Evolutionary conservation across 2,797 vertebrate genomes (phyloP).

Genomic region (Lepidocolaptes lacrymiger): DNA sequence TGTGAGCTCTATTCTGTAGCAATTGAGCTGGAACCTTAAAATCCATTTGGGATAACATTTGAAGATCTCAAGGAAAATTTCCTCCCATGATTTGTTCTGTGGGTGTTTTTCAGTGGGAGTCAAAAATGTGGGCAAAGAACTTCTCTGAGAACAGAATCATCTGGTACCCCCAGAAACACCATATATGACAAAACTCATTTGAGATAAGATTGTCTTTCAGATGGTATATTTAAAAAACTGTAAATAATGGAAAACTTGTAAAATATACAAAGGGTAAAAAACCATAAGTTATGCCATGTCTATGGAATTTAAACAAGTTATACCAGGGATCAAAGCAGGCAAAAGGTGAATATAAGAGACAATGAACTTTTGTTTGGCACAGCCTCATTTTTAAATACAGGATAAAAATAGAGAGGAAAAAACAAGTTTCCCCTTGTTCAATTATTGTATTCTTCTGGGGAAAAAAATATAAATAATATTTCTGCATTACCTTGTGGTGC

Average conservation of each 20-base stretch:
- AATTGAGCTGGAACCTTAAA: neutral
- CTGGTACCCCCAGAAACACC: neutral
- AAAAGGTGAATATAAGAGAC: neutral
- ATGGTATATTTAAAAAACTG: neutral
- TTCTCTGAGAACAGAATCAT: neutral
- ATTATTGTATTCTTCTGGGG: neutral
- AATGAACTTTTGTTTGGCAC: neutral
- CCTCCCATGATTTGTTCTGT: neutral
- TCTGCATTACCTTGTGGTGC: neutral
- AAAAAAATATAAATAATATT: neutral
- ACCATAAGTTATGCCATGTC: fast-evolving
- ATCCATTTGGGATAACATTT: neutral
- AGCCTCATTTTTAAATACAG: neutral
- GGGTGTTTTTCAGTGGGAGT: neutral
- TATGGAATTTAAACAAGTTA: neutral
- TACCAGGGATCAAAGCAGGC: neutral
- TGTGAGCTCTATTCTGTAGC: neutral
- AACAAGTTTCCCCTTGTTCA: neutral
- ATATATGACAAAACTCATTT: neutral
- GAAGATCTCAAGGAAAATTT: neutral
- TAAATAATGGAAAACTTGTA: neutral
- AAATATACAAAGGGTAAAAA: neutral
- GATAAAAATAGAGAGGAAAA: neutral
- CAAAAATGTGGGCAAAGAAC: neutral
- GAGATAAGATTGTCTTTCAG: neutral